Conservation (phyloP, 2,888 invertebrate species). For the Drosophila recens region DNA sequence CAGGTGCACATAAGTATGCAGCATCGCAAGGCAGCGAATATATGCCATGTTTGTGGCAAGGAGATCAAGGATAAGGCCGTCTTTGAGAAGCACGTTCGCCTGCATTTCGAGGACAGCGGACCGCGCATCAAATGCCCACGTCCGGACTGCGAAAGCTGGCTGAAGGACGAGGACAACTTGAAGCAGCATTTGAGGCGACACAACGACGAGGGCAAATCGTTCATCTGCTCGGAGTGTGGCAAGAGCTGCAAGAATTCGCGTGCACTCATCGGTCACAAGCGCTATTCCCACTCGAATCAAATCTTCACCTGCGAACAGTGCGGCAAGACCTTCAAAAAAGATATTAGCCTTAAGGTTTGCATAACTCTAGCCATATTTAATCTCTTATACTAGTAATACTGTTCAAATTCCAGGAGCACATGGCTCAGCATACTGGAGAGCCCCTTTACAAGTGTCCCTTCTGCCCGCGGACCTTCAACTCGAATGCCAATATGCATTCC, state of each 20-base stretch:
- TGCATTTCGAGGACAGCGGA: constrained; percentile 83
- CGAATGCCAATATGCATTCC: constrained; percentile 84
- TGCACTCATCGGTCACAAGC: constrained; percentile 83
- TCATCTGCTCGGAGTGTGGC: constrained; percentile 82
- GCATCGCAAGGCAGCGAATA: constrained; percentile 82
- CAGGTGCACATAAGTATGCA: constrained; percentile 82
- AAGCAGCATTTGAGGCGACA: constrained; percentile 84
- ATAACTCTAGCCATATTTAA: not conserved
- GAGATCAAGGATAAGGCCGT: constrained; percentile 84
- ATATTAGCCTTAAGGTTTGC: constrained; percentile 81
- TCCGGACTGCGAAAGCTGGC: constrained; percentile 84
- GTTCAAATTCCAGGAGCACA: constrained; percentile 78
- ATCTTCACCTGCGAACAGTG: constrained; percentile 82
- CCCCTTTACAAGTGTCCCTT: constrained; percentile 83
- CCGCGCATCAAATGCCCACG: constrained; percentile 84
- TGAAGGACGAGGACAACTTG: constrained; percentile 83
- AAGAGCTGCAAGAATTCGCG: constrained; percentile 83
- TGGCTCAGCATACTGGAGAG: constrained; percentile 84
- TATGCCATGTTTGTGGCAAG: constrained; percentile 85
- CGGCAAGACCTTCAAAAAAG: constrained; percentile 84
- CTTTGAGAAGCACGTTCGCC: constrained; percentile 83
- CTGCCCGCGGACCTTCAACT: constrained; percentile 84
- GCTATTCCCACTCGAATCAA: constrained; percentile 82
- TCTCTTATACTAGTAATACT: not conserved
- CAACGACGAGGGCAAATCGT: constrained; percentile 77